A percentile compares a stretch with the other conserved stretches of the same genome.
These are phyloP conservation scores for Phoxinus phoxinus DNA, from an alignment of 2,113 vertebrate genomes.

Conservation along the genomic window DNA sequence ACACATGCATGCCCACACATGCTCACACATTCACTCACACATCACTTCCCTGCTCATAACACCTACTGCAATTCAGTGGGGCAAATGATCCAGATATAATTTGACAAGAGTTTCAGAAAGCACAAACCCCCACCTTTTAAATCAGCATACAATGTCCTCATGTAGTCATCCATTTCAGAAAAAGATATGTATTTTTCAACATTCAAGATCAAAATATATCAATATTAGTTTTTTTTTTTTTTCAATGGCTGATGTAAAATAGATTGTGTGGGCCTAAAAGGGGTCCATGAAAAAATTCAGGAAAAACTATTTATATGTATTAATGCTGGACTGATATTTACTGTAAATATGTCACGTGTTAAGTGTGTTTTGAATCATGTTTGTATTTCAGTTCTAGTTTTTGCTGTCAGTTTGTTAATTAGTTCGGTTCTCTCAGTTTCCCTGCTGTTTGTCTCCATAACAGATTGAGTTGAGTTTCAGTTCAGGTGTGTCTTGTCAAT, in stretches of 20 bases:
- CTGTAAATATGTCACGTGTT: background rate
- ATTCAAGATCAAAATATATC: background rate
- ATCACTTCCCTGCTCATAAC: background rate
- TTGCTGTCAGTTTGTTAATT: too few relatives aligned
- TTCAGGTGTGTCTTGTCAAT: too few relatives aligned
- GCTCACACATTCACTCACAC: constrained; percentile 27
- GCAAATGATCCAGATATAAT: background rate
- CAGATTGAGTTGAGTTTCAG: too few relatives aligned
- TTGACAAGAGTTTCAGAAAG: background rate
- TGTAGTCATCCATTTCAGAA: background rate
- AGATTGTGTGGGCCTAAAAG: background rate
- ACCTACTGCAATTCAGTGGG: background rate
- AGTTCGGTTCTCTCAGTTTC: too few relatives aligned
- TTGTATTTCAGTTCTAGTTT: too few relatives aligned
- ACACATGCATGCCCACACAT: background rate
- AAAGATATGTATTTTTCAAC: background rate
- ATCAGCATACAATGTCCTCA: background rate
- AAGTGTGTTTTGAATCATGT: too few relatives aligned
- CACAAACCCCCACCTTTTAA: background rate
- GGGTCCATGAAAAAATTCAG: background rate
- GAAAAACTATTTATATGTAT: background rate
- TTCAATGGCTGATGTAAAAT: background rate
- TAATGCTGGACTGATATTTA: too few relatives aligned
- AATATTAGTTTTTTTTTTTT: background rate
- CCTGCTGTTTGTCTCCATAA: too few relatives aligned